Evolutionary conservation across 1,140 invertebrate genomes (phyloP).

Genomic region (Drosophila repleta): DNA sequence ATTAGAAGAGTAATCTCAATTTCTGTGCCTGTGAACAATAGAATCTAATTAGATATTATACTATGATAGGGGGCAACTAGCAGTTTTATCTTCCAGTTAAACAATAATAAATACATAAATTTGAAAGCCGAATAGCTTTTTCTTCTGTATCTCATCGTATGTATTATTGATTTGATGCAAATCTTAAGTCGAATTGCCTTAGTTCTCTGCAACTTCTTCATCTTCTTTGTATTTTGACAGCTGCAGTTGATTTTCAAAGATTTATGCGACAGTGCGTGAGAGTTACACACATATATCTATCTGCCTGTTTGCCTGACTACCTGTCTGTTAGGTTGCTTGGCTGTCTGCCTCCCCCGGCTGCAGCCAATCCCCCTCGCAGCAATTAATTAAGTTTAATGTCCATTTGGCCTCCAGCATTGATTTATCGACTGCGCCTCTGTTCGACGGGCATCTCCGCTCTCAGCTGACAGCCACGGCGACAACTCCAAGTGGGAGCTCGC

Average conservation of each 20-base stretch:
- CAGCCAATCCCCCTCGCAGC: conserved; percentile 25
- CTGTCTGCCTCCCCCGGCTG: conserved; percentile 2
- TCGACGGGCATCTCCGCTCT: conserved; percentile 13
- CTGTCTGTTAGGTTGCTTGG: too few species aligned
- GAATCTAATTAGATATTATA: too few species aligned
- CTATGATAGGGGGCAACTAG: too few species aligned
- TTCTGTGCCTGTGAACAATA: too few species aligned
- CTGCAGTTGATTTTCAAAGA: conserved; percentile 34
- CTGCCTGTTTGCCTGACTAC: conserved; percentile 24
- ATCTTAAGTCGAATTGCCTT: background rate
- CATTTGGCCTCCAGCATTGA: conserved; percentile 65
- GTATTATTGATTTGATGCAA: too few species aligned
- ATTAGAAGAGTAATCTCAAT: too few species aligned
- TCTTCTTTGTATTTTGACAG: conserved; percentile 27
- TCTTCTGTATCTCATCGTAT: too few species aligned
- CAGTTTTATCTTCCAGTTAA: too few species aligned
- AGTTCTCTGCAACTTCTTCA: background rate
- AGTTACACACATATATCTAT: conserved; percentile 56
- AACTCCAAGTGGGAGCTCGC: conserved; percentile 57
- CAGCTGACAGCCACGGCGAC: conserved; percentile 36
- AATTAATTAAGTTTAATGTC: conserved; percentile 77
- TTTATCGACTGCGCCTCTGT: conserved; percentile 53
- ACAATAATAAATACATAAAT: too few species aligned
- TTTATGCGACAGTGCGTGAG: conserved; percentile 53
- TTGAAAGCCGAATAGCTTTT: too few species aligned